Evolutionary conservation across 2,113 vertebrate species (phyloP).

Genomic region (Mionectes macconnelli): DNA sequence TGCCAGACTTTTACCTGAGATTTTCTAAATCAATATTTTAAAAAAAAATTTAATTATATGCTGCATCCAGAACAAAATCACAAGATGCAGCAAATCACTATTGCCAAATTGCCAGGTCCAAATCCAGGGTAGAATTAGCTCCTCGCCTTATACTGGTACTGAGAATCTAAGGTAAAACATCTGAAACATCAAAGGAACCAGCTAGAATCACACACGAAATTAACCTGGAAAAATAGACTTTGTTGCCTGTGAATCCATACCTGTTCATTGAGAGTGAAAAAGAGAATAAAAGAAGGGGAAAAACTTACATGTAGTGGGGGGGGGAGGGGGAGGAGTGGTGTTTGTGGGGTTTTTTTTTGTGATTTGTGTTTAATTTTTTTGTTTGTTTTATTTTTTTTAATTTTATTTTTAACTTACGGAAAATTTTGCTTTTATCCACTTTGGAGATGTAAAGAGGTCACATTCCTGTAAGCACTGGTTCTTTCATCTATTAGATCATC

Average conservation of each 20-base stretch:
- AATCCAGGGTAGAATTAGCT: background rate
- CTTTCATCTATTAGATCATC: background rate
- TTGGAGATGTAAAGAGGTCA: background rate
- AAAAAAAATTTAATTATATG: background rate
- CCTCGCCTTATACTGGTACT: background rate
- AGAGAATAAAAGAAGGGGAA: background rate
- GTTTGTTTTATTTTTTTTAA: background rate
- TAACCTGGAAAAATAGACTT: background rate
- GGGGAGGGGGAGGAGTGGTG: too few relatives aligned
- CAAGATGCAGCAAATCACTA: background rate
- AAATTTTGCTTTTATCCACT: background rate
- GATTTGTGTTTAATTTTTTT: background rate
- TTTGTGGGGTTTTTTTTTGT: background rate
- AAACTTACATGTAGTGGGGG: background rate
- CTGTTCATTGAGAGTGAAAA: background rate
- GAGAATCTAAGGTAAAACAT: background rate
- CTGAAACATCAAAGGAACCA: background rate
- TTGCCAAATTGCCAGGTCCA: background rate
- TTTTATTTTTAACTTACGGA: background rate
- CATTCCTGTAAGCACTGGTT: background rate
- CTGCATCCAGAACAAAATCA: background rate
- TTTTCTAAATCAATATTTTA: background rate
- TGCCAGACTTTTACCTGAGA: background rate
- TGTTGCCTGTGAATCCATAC: background rate
- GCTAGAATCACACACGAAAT: background rate